phyloP scores from a whole-genome alignment of 2,797 vertebrate genomes.

The Mallotus villosus region DNA sequence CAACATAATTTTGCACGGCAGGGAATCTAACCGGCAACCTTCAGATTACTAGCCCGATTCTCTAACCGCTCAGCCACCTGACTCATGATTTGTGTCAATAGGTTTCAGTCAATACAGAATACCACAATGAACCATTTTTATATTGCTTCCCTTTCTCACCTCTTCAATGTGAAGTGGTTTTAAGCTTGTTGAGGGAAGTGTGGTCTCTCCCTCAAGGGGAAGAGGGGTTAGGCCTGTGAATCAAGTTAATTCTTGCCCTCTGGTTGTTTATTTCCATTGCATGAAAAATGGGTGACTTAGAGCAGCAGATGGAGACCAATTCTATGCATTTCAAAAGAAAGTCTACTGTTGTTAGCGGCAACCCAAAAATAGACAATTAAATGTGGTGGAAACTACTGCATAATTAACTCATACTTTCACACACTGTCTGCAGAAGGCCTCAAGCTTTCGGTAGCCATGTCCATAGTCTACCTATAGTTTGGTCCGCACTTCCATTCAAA shows the following conservation, averaged over 20 bases:
- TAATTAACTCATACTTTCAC: conserved; percentile 11
- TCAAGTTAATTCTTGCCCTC: background rate
- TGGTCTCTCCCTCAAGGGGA: background rate
- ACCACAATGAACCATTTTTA: background rate
- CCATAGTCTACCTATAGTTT: background rate
- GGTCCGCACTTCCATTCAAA: background rate
- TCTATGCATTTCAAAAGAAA: conserved; percentile 9
- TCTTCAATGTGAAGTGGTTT: background rate
- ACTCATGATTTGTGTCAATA: background rate
- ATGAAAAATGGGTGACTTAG: background rate
- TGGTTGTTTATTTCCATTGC: background rate
- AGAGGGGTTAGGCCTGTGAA: background rate
- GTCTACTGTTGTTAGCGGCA: background rate
- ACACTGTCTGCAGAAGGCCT: background rate
- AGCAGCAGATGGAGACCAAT: conserved; percentile 1
- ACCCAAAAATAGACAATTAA: background rate
- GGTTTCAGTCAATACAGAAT: background rate
- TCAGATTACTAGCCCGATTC: too few species aligned
- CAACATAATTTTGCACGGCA: too few species aligned
- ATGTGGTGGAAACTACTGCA: background rate
- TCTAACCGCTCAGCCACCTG: too few species aligned
- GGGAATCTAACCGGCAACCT: too few species aligned
- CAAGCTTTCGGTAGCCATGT: background rate
- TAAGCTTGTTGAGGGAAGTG: background rate
- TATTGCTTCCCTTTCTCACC: background rate